Evolutionary conservation across 1,140 invertebrate genomes (phyloP).

Genomic region (Mesaphorura yosii): DNA sequence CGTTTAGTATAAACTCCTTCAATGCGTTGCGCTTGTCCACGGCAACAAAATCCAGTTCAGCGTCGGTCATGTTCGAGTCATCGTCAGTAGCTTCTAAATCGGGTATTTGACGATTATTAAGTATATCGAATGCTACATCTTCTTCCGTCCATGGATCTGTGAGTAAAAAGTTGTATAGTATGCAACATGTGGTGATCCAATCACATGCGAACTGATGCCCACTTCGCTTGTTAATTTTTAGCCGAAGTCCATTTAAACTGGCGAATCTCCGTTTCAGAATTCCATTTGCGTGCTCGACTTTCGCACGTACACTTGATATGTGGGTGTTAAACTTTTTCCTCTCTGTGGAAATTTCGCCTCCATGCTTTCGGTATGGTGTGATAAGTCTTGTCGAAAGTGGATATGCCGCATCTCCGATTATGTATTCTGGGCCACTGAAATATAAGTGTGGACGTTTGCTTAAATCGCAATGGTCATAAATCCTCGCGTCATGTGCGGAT

Average conservation of each 20-base stretch:
- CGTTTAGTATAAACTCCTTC: too few relatives aligned
- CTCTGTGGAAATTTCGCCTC: not conserved
- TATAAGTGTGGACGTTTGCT: not conserved
- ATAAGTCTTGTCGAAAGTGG: not conserved
- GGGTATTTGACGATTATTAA: too few relatives aligned
- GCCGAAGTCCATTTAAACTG: slow-evolving; percentile 11
- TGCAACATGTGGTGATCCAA: slow-evolving; percentile 11
- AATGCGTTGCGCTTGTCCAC: too few relatives aligned
- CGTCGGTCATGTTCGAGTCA: too few relatives aligned
- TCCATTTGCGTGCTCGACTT: slow-evolving; percentile 15
- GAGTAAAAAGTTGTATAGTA: slow-evolving; percentile 10
- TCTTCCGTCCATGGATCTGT: too few relatives aligned
- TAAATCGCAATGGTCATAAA: slow-evolving; percentile 5
- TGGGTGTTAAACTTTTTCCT: not conserved
- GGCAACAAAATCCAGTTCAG: too few relatives aligned
- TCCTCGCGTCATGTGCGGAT: slow-evolving; percentile 5
- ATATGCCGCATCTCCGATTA: slow-evolving; percentile 11
- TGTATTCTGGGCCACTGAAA: not conserved
- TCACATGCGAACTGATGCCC: slow-evolving; percentile 3
- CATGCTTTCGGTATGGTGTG: slow-evolving; percentile 2
- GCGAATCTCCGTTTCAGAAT: slow-evolving; percentile 8
- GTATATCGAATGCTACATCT: too few relatives aligned
- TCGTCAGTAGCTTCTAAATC: too few relatives aligned
- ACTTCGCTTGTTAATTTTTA: not conserved
- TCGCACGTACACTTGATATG: slow-evolving; percentile 10